These are phyloP conservation scores for Stegodyphus dumicola DNA, from an alignment of 1,140 invertebrate species.

Conservation along the genomic window DNA sequence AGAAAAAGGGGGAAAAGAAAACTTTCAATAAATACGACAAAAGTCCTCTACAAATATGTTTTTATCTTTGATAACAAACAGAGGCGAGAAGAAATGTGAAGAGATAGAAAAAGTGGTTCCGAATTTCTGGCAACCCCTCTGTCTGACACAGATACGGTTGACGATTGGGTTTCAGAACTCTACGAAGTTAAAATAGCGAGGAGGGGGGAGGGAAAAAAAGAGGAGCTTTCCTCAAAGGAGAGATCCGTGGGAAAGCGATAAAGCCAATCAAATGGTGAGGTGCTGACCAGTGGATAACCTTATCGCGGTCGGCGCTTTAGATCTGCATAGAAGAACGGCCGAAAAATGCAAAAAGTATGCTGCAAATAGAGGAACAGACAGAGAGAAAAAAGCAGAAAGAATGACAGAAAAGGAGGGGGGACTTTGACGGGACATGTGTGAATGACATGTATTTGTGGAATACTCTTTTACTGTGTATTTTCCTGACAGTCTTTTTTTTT, in stretches of 20 bases:
- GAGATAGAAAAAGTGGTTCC: not conserved
- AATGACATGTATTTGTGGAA: too few relatives aligned
- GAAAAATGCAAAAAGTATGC: too few relatives aligned
- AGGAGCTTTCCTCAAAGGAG: not conserved
- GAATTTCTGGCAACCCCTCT: conserved; percentile 12
- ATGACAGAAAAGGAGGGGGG: too few relatives aligned
- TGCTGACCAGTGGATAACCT: conserved; percentile 34
- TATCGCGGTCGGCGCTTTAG: conserved; percentile 8
- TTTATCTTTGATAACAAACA: not conserved
- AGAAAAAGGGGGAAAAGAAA: too few relatives aligned
- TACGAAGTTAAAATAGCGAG: conserved; percentile 9
- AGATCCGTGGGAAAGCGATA: conserved; percentile 32
- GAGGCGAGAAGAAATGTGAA: not conserved
- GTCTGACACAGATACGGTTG: conserved; percentile 25
- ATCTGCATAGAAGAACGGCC: not conserved
- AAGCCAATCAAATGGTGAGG: conserved; percentile 26
- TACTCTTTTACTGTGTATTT: too few relatives aligned
- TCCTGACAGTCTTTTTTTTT: too few relatives aligned
- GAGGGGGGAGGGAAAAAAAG: not conserved
- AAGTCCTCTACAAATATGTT: too few relatives aligned
- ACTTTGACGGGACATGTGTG: too few relatives aligned
- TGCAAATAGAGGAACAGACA: too few relatives aligned
- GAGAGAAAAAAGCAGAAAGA: too few relatives aligned
- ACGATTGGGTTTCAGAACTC: conserved; percentile 17
- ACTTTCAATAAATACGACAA: too few relatives aligned